phyloP scores from a whole-genome alignment of 1,140 invertebrate species.

The Lucilia cuprina region DNA sequence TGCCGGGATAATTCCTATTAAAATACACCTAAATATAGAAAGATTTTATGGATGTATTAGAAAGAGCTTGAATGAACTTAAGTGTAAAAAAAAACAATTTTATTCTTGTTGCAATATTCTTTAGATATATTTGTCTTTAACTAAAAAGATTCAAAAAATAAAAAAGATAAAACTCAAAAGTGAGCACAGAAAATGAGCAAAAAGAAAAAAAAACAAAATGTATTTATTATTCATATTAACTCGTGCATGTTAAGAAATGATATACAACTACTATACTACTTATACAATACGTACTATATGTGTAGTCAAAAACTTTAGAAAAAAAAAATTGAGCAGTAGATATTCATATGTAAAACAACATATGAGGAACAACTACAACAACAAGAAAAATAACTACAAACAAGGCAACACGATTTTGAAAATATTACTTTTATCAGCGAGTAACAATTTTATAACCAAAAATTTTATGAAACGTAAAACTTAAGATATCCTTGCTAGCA shows the following conservation, averaged over 20 bases:
- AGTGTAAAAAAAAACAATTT: too few species aligned
- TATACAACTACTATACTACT: neutral
- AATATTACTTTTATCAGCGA: constrained; percentile 45
- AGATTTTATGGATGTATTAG: too few species aligned
- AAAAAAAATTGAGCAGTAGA: neutral
- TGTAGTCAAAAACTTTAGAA: neutral
- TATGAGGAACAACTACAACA: constrained; percentile 49
- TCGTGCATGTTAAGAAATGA: constrained; percentile 23
- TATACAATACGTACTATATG: neutral
- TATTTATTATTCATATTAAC: constrained; percentile 3
- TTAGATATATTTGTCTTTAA: too few species aligned
- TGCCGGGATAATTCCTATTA: too few species aligned
- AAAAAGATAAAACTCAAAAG: too few species aligned
- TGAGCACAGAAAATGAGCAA: neutral
- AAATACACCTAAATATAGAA: too few species aligned
- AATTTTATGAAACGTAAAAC: constrained; percentile 62
- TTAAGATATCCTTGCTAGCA: constrained; percentile 45
- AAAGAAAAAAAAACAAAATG: neutral
- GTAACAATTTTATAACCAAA: constrained; percentile 45
- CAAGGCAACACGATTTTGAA: constrained; percentile 37
- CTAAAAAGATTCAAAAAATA: too few species aligned
- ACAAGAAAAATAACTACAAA: too few species aligned
- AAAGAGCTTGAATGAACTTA: too few species aligned
- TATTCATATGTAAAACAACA: neutral
- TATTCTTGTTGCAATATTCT: too few species aligned